Percentiles rank a stretch among this genome's conserved stretches.
These are phyloP conservation scores for Telmatochromis sp. DNA, from an alignment of 2,113 vertebrate species.

Conservation along the genomic window DNA sequence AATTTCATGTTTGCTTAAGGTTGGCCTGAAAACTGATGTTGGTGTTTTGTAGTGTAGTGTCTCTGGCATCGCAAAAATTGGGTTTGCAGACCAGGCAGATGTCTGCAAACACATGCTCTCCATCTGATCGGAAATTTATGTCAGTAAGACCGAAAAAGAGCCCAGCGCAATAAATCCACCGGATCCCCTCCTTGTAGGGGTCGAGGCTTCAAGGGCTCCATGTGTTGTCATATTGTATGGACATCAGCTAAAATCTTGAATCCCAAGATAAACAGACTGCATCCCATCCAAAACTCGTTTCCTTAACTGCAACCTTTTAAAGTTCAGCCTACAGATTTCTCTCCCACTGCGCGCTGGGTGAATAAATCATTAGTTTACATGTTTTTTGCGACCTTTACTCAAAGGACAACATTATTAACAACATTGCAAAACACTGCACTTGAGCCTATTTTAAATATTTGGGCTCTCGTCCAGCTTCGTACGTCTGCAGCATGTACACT, in stretches of 20 bases:
- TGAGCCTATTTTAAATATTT: constrained; percentile 27
- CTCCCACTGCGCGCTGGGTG: background rate
- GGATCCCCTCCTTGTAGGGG: background rate
- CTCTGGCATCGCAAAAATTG: background rate
- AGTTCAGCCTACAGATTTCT: background rate
- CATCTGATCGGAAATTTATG: background rate
- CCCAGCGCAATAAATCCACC: background rate
- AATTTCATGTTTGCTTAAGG: background rate
- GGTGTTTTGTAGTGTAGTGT: background rate
- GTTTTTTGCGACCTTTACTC: background rate
- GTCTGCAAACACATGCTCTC: background rate
- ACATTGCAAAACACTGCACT: background rate
- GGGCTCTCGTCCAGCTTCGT: background rate
- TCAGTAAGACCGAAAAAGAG: background rate
- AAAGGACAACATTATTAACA: background rate
- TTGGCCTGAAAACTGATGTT: background rate
- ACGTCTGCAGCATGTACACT: background rate
- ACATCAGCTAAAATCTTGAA: background rate
- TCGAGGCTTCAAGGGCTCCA: background rate
- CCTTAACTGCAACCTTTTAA: background rate
- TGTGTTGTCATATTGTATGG: background rate
- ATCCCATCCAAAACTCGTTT: background rate
- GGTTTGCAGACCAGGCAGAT: background rate
- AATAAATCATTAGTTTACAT: background rate
- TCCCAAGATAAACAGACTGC: background rate